These are phyloP conservation scores for Micropoecilia bifurca DNA, from an alignment of 2,797 vertebrate genomes.

Conservation along the genomic window DNA sequence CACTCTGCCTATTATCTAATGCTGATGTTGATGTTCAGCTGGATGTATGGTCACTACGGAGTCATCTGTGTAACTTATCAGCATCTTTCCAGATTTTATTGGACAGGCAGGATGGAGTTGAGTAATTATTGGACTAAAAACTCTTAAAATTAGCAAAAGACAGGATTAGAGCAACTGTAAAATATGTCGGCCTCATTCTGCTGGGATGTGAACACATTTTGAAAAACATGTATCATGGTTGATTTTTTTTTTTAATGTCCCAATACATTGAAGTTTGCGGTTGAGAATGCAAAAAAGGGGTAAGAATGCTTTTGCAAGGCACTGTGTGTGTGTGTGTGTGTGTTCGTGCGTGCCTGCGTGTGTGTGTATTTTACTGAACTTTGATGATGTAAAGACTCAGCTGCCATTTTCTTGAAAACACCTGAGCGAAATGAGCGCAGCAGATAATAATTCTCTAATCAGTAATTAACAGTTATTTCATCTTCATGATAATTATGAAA, in stretches of 20 bases:
- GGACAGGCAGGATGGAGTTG: not conserved
- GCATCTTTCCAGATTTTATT: not conserved
- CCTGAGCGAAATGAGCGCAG: not conserved
- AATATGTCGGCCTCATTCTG: not conserved
- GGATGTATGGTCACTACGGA: not conserved
- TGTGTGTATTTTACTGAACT: not conserved
- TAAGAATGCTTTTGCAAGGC: not conserved
- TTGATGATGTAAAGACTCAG: slow-evolving; percentile 20
- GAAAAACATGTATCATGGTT: not conserved
- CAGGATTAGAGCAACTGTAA: not conserved
- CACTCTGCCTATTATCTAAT: not conserved
- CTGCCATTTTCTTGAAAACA: slow-evolving; percentile 39
- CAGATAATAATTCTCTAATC: not conserved
- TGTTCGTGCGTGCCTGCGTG: not conserved
- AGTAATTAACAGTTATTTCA: not conserved
- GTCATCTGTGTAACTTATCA: not conserved
- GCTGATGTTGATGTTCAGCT: not conserved
- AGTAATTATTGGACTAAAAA: not conserved
- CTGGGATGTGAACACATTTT: not conserved
- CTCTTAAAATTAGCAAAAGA: not conserved
- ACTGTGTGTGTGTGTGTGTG: not conserved
- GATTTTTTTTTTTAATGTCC: not conserved
- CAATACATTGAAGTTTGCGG: not conserved
- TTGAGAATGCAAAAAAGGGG: not conserved
- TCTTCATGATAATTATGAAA: not conserved